A percentile compares a stretch with the other conserved stretches of the same genome.
Conservation (phyloP, 2,888 invertebrate species). For the Panzeria rudis region DNA sequence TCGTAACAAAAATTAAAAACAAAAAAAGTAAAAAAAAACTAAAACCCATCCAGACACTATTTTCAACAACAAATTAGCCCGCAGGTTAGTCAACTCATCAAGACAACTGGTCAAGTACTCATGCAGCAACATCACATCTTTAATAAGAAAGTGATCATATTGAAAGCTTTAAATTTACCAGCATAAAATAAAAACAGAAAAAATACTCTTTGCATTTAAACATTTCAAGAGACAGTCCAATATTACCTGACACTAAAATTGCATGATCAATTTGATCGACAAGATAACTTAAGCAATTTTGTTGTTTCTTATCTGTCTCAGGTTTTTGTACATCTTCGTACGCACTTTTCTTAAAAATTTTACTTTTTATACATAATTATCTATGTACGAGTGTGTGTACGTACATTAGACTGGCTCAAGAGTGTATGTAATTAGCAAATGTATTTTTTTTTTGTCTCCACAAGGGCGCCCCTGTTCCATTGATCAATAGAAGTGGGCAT, state of each 20-base stretch:
- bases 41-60: slow-evolving; percentile 43
- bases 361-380: not conserved
- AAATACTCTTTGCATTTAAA: slow-evolving; percentile 1
- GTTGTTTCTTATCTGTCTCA: slow-evolving; percentile 16
- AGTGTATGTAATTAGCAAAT: no score
- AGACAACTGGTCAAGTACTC: slow-evolving; percentile 23
- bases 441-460: no score
- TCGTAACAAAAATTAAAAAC: slow-evolving; percentile 3
- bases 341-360: slow-evolving; percentile 18
- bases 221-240: slow-evolving; percentile 33
- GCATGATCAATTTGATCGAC: slow-evolving; percentile 64
- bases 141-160: slow-evolving; percentile 7
- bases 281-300: slow-evolving; percentile 44
- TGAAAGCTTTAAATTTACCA: slow-evolving; percentile 3
- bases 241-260: slow-evolving; percentile 57
- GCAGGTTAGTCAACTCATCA: slow-evolving; percentile 61
- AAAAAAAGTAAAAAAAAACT: not conserved
- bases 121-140: slow-evolving; percentile 4
- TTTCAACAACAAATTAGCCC: slow-evolving; percentile 55
- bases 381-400: no score
- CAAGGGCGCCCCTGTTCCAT: no score
- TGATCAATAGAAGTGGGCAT: no score
- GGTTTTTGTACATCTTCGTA: not conserved
- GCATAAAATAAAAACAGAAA: slow-evolving; percentile 3
- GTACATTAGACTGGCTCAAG: no score